phyloP scores from a whole-genome alignment of 2,888 invertebrate genomes.

The Eristalis pertinax region DNA sequence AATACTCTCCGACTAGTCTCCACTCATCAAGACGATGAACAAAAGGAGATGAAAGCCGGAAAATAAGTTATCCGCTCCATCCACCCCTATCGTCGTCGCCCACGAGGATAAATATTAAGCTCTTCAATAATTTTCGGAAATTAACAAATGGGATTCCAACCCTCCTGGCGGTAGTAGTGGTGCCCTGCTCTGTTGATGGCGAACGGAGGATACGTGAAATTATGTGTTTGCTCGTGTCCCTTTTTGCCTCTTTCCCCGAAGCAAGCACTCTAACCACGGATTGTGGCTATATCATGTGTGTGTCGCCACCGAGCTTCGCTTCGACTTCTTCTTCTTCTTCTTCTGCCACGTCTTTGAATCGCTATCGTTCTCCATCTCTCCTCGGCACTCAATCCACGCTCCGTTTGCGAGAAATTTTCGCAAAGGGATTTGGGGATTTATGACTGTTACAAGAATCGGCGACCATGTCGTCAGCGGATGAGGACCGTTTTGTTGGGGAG shows the following conservation, averaged over 20 bases:
- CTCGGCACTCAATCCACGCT: constrained; percentile 45
- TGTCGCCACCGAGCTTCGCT: constrained; percentile 22
- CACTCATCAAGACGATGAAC: constrained; percentile 27
- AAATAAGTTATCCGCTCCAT: constrained; percentile 58
- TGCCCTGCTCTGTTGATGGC: background rate
- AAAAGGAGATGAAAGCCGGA: constrained; percentile 62
- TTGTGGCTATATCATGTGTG: constrained; percentile 34
- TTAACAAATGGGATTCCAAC: constrained; percentile 69
- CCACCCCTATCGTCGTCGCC: constrained; percentile 29
- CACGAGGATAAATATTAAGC: constrained; percentile 66
- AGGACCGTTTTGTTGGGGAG: constrained; percentile 10
- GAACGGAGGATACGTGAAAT: constrained; percentile 53
- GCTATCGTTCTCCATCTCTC: constrained; percentile 19
- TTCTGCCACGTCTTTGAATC: too few relatives aligned
- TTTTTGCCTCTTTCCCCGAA: constrained; percentile 28
- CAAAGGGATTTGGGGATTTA: constrained; percentile 70
- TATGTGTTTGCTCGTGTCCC: constrained; percentile 55
- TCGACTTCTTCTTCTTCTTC: too few relatives aligned
- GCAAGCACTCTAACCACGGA: background rate
- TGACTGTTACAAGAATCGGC: constrained; percentile 40
- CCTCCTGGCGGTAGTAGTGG: constrained; percentile 50
- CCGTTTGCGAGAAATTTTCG: constrained; percentile 65
- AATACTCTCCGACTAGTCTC: constrained; percentile 1
- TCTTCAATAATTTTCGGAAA: constrained; percentile 72
- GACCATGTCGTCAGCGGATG: background rate